phyloP scores from a whole-genome alignment of 2,888 invertebrate genomes.

The Mesoligia furuncula region DNA sequence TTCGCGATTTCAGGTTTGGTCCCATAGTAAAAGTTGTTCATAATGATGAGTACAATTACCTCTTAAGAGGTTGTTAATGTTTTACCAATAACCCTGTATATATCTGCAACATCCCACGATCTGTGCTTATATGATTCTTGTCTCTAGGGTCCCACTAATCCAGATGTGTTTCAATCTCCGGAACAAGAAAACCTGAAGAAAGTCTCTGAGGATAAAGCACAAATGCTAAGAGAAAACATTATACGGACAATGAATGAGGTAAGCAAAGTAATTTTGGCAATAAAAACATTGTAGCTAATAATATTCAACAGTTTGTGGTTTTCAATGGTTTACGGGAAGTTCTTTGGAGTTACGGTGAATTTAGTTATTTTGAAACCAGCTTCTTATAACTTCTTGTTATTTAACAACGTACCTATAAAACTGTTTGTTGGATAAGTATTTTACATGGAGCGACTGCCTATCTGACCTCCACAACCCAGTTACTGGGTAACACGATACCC shows the following conservation, averaged over 20 bases:
- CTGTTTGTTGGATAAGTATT: neutral
- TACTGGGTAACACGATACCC: too few relatives aligned
- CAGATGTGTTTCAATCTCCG: constrained; percentile 92
- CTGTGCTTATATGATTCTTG: neutral
- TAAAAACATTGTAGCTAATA: neutral
- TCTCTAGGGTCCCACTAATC: constrained; percentile 93
- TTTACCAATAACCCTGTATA: too few relatives aligned
- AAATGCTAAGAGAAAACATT: constrained; percentile 92
- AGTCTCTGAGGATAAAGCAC: constrained; percentile 91
- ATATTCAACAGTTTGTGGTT: neutral
- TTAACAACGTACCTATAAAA: neutral
- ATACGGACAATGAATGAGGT: constrained; percentile 93
- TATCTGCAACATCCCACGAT: neutral
- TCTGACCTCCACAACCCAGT: too few relatives aligned
- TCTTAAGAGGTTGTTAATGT: too few relatives aligned
- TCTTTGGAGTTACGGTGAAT: neutral
- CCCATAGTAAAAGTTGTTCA: too few relatives aligned
- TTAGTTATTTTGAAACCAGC: neutral
- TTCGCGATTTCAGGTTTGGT: too few relatives aligned
- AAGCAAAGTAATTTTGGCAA: constrained; percentile 58
- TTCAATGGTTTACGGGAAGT: constrained; percentile 1
- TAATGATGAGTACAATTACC: too few relatives aligned
- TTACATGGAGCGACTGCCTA: too few relatives aligned
- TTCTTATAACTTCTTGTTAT: neutral
- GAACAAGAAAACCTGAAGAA: constrained; percentile 73